Evolutionary conservation across 2,888 invertebrate genomes (phyloP).

Genomic region (Teleogryllus oceanicus): DNA sequence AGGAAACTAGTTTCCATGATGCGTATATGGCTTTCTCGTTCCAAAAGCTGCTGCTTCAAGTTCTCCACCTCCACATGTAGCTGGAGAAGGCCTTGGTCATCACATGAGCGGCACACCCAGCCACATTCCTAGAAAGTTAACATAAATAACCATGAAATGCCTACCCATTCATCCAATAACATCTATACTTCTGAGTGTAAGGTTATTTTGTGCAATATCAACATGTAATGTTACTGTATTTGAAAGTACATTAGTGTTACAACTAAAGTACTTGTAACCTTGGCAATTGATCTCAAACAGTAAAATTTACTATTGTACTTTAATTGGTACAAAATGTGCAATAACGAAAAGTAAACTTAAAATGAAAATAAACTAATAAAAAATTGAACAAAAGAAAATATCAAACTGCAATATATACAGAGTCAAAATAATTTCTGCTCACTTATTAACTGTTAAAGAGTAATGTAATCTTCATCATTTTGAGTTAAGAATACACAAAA

Average conservation of each 20-base stretch:
- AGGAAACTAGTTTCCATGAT: conserved; percentile 83
- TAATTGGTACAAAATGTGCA: too few relatives aligned
- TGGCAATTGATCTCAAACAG: not conserved
- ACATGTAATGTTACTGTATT: too few relatives aligned
- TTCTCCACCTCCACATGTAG: conserved; percentile 84
- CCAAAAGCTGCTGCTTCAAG: conserved; percentile 74
- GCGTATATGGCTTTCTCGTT: conserved; percentile 77
- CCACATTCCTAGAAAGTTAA: conserved; percentile 55
- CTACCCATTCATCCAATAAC: not conserved
- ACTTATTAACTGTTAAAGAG: too few relatives aligned
- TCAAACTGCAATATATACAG: too few relatives aligned
- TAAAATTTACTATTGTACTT: too few relatives aligned
- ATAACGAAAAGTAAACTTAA: too few relatives aligned
- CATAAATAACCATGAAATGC: conserved; percentile 29
- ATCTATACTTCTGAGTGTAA: not conserved
- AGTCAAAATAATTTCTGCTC: too few relatives aligned
- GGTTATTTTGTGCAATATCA: not conserved
- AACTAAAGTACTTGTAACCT: not conserved
- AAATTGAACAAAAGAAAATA: too few relatives aligned
- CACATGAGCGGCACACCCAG: conserved; percentile 56
- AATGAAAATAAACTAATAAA: too few relatives aligned
- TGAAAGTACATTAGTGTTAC: not conserved
- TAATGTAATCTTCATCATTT: too few relatives aligned
- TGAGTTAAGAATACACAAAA: too few relatives aligned
- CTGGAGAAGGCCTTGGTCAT: conserved; percentile 53